Conservation (phyloP, 2,888 invertebrate species). For the Lydus trimaculatus region DNA sequence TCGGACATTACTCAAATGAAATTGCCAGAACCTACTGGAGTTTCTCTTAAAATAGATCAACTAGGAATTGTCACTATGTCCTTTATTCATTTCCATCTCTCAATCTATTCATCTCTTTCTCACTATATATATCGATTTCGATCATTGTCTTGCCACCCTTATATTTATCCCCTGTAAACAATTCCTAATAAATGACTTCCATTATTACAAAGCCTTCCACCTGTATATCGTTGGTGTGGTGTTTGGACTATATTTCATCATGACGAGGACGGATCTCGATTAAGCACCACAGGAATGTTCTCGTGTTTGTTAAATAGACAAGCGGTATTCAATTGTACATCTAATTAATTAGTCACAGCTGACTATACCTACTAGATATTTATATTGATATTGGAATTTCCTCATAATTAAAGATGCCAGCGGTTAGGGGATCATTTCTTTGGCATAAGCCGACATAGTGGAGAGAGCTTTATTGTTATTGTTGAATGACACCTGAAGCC, state of each 20-base stretch:
- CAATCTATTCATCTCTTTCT: no score
- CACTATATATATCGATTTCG: slow-evolving; percentile 15
- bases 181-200: slow-evolving; percentile 48
- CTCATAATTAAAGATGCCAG: slow-evolving; percentile 53
- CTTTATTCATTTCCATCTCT: slow-evolving; percentile 28
- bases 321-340: slow-evolving; percentile 57
- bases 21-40: neutral
- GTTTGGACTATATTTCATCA: slow-evolving; percentile 46
- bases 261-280: slow-evolving; percentile 49
- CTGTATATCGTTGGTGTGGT: slow-evolving; percentile 43
- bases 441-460: neutral
- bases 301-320: slow-evolving; percentile 56
- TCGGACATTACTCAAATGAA: slow-evolving; percentile 32
- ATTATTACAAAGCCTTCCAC: slow-evolving; percentile 46
- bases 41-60: neutral
- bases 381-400: slow-evolving; percentile 42
- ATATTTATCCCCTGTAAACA: slow-evolving; percentile 35
- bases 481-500: neutral
- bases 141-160: slow-evolving; percentile 21
- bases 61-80: slow-evolving; percentile 25
- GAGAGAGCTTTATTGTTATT: neutral
- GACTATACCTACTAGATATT: no score
- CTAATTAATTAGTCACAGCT: slow-evolving; percentile 57
- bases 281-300: slow-evolving; percentile 53
- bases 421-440: slow-evolving; percentile 25